Evolutionary conservation across 2,113 vertebrate species (phyloP), one percentile per base, ranked within the genome.

Genomic region (Oncorhynchus keta): DNA sequence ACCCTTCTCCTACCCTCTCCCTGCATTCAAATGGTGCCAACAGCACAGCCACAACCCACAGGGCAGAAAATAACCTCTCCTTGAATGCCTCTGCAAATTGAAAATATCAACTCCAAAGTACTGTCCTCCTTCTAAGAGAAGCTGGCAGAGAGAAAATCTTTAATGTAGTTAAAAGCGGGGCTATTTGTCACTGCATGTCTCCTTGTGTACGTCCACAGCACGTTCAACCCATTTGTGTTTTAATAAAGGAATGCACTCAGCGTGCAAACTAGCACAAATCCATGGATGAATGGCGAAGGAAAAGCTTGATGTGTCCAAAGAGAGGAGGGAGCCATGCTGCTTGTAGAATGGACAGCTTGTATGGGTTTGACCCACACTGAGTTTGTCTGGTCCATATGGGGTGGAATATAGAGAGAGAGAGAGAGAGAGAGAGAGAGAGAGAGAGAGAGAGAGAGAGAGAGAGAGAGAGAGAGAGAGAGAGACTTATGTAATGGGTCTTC

Each of bases 401-500:
- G n/a, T 26, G 18, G 67, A 76, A 71, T 77, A 18, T 68, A 28
- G 28, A 32, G 28, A 74, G 57, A 16, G 22, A 55, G 13, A 51
- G 48, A 51, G 13, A 51, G 49, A 51, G 11, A 51, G 49, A 51
- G 13, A 14, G 13, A 51, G 12, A 51, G 49, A 8, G 26, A 22
- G 28, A 65, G 12, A 2, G 69, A 70, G 45, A 49, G 39, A 20
- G 32, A 6, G 49, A 51, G 49, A 3, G 49, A 82, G 4, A 12
- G 35, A 35, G 30, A 8, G 71, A 62, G 30, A 39, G 72, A 22
- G 28, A 35, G 30, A 74, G 59, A 16, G 5, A 80, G 73, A 68
- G 79, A 74, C 71, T 86, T 73, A 73, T 79, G 74, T 83, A 83
- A 76, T 26, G 66, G 59, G 28, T 32, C 57, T 24, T 65, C 68